Evolutionary conservation across 2,797 vertebrate species (phyloP).

Genomic region (Dryobates pubescens): DNA sequence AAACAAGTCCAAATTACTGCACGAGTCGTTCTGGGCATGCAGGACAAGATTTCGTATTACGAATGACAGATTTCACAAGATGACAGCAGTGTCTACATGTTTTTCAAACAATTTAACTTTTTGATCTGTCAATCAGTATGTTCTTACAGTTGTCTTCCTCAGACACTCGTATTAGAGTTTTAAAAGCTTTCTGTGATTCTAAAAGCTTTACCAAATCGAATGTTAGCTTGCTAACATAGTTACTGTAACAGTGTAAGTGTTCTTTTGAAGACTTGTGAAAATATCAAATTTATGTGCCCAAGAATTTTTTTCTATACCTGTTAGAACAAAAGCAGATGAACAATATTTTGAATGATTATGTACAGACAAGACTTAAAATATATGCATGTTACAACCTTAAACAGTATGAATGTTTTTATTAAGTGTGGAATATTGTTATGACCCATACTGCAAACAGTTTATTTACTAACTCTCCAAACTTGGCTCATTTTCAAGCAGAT

Average conservation of each 20-base stretch:
- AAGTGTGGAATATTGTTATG: not conserved
- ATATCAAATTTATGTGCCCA: not conserved
- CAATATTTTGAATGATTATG: not conserved
- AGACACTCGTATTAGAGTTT: not conserved
- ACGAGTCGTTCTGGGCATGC: not conserved
- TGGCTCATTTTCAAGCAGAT: not conserved
- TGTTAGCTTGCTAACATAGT: not conserved
- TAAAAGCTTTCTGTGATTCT: not conserved
- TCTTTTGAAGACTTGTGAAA: not conserved
- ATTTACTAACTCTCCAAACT: not conserved
- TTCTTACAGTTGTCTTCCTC: not conserved
- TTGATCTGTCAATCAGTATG: not conserved
- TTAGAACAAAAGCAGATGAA: not conserved
- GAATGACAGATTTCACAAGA: not conserved
- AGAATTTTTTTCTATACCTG: not conserved
- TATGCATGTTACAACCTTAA: not conserved
- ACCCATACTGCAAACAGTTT: not conserved
- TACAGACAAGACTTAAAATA: not conserved
- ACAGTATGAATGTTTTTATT: not conserved
- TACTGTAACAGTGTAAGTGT: rapidly evolving
- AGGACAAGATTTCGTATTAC: not conserved
- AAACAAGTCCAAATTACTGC: not conserved
- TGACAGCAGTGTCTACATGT: not conserved
- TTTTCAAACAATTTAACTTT: not conserved
- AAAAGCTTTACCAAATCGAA: not conserved